Base-by-base conservation (phyloP, 2,113 vertebrate species). In the Ctenodactylus gundi region DNA sequence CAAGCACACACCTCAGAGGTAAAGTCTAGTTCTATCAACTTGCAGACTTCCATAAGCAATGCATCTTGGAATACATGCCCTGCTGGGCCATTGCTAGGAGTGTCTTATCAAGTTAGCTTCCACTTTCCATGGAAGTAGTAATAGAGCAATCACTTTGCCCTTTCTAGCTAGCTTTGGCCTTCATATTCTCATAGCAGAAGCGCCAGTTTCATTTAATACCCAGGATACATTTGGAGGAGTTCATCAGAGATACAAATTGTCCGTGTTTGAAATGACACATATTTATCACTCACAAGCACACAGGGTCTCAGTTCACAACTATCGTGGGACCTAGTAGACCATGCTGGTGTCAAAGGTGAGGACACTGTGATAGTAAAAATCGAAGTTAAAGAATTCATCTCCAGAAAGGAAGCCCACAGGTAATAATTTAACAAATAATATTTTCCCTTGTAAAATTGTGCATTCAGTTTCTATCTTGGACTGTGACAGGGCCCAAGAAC, bases 51-150 rank as follows among this genome's bases (percentile, higher is more conserved):
- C 18, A 1, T 10, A 55, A 73, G 6, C 14, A 83, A 8, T 4
- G 11, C 2, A 34, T 11, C 12, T 20, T 17, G 53, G 39, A 5
- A 0, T 18, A 0, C 18, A 18, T 2, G 7, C 17, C 17, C 9
- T 7, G 44, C 10, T 55, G n/a, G 1, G 41, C 11, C 41, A 70
- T 4, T 65, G 36, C 6, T 25, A 58, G 9, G 4, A 85, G 1
- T 9, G 55, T 72, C 51, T 64, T 39, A 34, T 9, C 21, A n/a
- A 39, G 17, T 12, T 58, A 78, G 17, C 11, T 46, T 55, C 13
- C n/a, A 27, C 20, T 20, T 72, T 72, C 25, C 18, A 31, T 17
- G 39, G 57, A 25, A 41, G 39, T 14, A 77, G 55, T 81, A 31
- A n/a, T 7, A 23, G 39, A 27, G 12, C 10, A 23, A 57, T 7